Conservation (phyloP, 92 coral and sea anemone genomes). For the Meandrina meandrites region DNA sequence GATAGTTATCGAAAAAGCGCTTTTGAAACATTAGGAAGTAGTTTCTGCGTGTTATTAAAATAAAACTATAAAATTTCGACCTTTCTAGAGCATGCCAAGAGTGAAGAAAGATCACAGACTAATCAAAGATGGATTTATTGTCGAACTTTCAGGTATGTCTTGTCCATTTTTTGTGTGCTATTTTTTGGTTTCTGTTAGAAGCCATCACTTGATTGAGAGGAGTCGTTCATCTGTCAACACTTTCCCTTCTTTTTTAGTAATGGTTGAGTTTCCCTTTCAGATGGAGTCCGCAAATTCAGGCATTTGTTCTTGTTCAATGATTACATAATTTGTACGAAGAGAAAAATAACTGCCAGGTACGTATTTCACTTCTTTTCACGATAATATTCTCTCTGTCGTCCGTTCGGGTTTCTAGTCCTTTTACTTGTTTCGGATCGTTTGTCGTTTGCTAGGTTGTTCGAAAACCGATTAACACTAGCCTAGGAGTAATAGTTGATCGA, state of each 20-base stretch:
- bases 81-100: conserved; percentile 43
- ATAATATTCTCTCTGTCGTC: background rate
- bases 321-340: conserved; percentile 83
- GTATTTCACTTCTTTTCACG: background rate
- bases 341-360: conserved; percentile 88
- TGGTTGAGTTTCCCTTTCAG: conserved; percentile 36
- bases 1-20: background rate
- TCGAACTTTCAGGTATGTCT: conserved; percentile 85
- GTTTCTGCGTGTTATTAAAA: background rate
- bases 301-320: conserved; percentile 93
- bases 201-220: background rate
- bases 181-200: background rate
- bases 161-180: background rate
- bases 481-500: background rate
- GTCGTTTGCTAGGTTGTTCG: background rate
- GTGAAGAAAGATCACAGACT: conserved; percentile 89
- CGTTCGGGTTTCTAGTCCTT: background rate
- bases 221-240: background rate
- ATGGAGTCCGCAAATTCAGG: conserved; percentile 94
- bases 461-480: background rate
- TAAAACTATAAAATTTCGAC: background rate
- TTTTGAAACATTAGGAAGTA: background rate
- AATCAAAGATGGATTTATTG: conserved; percentile 89
- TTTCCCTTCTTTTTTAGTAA: background rate
- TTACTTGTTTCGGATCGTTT: background rate